phyloP scores from a whole-genome alignment of 35 echinoderm and acorn worm species.

The Heliocidaris erythrogramma region DNA sequence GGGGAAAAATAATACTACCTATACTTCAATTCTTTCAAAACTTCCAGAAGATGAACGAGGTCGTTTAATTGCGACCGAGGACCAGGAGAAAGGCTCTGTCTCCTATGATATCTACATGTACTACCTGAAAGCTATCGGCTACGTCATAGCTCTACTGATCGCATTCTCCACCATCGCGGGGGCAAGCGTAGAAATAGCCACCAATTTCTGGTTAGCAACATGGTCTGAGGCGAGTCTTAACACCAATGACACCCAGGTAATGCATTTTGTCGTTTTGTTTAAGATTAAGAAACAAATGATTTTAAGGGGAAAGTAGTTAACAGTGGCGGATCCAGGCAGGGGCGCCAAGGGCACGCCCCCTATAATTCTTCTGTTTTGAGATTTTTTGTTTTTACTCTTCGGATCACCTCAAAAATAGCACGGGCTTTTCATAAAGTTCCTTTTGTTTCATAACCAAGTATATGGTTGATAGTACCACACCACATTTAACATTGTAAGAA shows the following conservation, averaged over 20 bases:
- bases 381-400: no score
- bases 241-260: conserved; percentile 20
- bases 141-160: conserved; percentile 49
- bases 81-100: conserved; percentile 80
- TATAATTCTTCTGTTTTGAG: no score
- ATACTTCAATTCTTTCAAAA: no score
- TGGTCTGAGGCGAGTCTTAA: conserved; percentile 86
- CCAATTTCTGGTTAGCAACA: conserved; percentile 87
- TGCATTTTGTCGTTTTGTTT: not conserved
- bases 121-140: conserved; percentile 72
- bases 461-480: no score
- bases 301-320: no score
- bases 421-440: no score
- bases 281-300: not conserved
- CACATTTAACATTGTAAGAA: no score
- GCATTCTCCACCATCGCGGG: conserved; percentile 49
- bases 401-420: no score
- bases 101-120: conserved; percentile 66
- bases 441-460: no score
- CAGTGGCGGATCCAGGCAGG: no score
- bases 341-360: no score
- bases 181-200: conserved; percentile 56
- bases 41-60: conserved; percentile 52
- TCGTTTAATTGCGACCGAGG: conserved; percentile 77
- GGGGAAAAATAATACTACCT: no score